These are phyloP conservation scores for Neosalanx taihuensis DNA, from an alignment of 2,797 vertebrate genomes.

Conservation along the genomic window DNA sequence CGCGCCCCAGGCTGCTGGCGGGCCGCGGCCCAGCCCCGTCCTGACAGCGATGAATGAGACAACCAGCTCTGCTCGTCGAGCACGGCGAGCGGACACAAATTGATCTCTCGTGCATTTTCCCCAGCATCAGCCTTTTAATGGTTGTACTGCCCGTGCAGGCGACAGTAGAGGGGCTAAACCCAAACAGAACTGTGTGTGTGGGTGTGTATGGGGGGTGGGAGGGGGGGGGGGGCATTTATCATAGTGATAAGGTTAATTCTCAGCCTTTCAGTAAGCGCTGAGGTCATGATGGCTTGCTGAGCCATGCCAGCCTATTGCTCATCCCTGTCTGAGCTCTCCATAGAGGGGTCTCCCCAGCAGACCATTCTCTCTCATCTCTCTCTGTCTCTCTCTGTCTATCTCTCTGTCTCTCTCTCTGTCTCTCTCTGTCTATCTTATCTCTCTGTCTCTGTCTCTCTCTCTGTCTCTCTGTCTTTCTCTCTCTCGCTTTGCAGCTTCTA, in stretches of 20 bases:
- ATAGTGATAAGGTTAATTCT: constrained; percentile 61
- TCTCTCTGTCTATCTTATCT: too few relatives aligned
- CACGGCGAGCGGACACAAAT: constrained; percentile 59
- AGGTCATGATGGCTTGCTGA: constrained; percentile 54
- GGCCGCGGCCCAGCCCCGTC: constrained; percentile 26
- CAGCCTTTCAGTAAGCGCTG: constrained; percentile 60
- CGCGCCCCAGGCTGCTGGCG: neutral
- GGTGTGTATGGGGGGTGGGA: constrained; percentile 39
- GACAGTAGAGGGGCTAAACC: constrained; percentile 51
- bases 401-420: constrained; percentile 11
- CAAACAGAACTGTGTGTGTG: constrained; percentile 33
- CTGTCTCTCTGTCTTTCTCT: constrained; percentile 26
- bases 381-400: constrained; percentile 26
- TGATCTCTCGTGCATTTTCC: constrained; percentile 67
- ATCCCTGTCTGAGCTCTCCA: constrained; percentile 40
- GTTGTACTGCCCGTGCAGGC: constrained; percentile 49
- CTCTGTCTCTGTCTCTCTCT: too few relatives aligned
- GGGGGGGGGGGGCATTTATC: constrained; percentile 63
- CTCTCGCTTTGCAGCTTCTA: too few relatives aligned
- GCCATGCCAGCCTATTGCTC: constrained; percentile 57
- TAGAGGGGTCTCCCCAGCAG: too few relatives aligned
- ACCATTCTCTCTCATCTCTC: neutral
- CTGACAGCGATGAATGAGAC: constrained; percentile 74
- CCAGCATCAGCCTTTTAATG: constrained; percentile 60
- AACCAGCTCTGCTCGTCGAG: constrained; percentile 56